Conservation (phyloP, 2,888 invertebrate species). For the Aplocera efformata region DNA sequence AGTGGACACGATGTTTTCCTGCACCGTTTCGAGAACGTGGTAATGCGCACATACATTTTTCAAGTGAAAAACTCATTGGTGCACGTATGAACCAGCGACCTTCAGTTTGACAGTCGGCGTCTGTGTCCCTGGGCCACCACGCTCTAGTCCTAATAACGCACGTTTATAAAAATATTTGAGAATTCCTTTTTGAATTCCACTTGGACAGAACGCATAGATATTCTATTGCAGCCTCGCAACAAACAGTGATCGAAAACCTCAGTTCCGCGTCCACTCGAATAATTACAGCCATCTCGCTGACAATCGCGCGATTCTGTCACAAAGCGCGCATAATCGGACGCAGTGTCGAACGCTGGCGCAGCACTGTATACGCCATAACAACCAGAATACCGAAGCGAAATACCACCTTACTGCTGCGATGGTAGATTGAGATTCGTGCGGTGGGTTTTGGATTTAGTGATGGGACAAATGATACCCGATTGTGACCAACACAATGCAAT, state of each 20-base stretch:
- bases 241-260: conserved; percentile 65
- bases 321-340: conserved; percentile 77
- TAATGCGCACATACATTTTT: too few relatives aligned
- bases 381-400: conserved; percentile 25
- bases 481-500: conserved; percentile 79
- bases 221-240: conserved; percentile 38
- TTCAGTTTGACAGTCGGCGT: too few relatives aligned
- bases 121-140: too few relatives aligned
- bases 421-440: conserved; percentile 4
- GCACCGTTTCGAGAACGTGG: too few relatives aligned
- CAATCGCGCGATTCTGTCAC: conserved; percentile 78
- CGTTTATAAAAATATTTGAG: too few relatives aligned
- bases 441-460: conserved; percentile 42
- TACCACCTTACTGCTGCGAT: conserved; percentile 20
- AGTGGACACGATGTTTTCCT: too few relatives aligned
- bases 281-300: conserved; percentile 79
- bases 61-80: too few relatives aligned
- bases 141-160: too few relatives aligned
- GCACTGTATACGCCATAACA: conserved; percentile 47
- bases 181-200: too few relatives aligned
- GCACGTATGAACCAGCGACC: too few relatives aligned
- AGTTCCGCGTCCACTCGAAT: conserved; percentile 66
- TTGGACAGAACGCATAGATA: too few relatives aligned
- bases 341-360: conserved; percentile 53
- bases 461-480: conserved; percentile 61